Percentiles rank a stretch among this genome's conserved stretches.
Conservation (phyloP, 2,113 vertebrate genomes). For the Sminthopsis crassicaudata region DNA sequence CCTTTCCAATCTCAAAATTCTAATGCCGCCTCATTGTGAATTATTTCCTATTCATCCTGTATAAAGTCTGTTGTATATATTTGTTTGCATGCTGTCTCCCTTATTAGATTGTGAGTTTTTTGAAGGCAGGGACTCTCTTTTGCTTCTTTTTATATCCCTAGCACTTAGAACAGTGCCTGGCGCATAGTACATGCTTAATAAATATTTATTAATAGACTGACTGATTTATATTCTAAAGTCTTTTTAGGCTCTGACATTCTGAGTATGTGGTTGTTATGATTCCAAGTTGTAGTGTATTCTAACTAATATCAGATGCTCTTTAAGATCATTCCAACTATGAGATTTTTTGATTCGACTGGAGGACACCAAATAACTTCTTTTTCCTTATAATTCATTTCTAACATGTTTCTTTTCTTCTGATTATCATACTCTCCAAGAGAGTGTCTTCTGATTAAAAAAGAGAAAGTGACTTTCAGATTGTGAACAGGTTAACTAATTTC, state of each 20-base stretch:
- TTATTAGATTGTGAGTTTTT: neutral
- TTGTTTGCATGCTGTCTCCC: neutral
- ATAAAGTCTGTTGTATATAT: too few species aligned
- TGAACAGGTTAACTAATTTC: conserved; percentile 3
- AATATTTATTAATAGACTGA: neutral
- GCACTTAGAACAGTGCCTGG: neutral
- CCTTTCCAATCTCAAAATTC: neutral
- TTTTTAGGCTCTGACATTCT: neutral
- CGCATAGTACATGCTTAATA: neutral
- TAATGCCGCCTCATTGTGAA: neutral
- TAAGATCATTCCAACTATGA: neutral
- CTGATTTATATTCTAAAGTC: neutral
- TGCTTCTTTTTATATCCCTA: neutral
- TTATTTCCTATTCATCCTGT: neutral
- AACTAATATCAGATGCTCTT: neutral
- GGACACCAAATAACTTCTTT: neutral
- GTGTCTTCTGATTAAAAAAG: conserved; percentile 44
- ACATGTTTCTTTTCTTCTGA: neutral
- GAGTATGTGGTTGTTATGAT: neutral
- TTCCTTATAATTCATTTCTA: neutral
- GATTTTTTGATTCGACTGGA: neutral
- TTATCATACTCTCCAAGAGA: neutral
- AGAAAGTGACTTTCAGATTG: conserved; percentile 15
- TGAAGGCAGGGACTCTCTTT: neutral
- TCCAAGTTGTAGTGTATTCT: neutral